phyloP scores from a whole-genome alignment of 2,113 vertebrate genomes.

The Gymnogyps californianus region DNA sequence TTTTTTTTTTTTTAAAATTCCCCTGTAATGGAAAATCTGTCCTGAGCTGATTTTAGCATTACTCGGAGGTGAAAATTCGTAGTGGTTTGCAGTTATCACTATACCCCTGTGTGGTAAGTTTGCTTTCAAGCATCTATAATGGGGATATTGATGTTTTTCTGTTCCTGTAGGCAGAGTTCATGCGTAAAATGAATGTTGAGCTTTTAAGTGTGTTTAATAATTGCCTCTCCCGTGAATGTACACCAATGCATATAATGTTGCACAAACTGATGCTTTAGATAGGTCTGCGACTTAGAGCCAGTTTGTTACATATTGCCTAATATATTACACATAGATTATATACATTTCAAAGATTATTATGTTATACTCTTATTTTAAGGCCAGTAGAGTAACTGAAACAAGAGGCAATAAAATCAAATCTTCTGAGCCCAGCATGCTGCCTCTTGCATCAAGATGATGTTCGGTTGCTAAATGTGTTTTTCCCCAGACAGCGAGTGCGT shows the following conservation, averaged over 20 bases:
- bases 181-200: background rate
- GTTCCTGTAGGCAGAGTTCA: background rate
- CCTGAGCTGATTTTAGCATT: conserved; percentile 11
- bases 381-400: background rate
- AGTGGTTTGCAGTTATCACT: background rate
- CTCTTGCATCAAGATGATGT: background rate
- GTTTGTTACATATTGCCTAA: background rate
- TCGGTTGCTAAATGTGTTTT: background rate
- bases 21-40: background rate
- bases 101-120: background rate
- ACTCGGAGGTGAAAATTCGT: background rate
- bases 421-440: background rate
- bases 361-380: background rate
- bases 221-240: background rate
- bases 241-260: background rate
- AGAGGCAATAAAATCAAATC: background rate
- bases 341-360: background rate
- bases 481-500: background rate
- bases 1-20: background rate
- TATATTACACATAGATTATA: background rate
- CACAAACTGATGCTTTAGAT: background rate
- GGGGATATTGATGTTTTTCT: conserved; percentile 33
- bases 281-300: background rate
- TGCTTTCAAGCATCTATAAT: conserved; percentile 2
- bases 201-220: background rate